Evolutionary conservation across 2,888 invertebrate species (phyloP).

Genomic region (Epirrhoe alternata): DNA sequence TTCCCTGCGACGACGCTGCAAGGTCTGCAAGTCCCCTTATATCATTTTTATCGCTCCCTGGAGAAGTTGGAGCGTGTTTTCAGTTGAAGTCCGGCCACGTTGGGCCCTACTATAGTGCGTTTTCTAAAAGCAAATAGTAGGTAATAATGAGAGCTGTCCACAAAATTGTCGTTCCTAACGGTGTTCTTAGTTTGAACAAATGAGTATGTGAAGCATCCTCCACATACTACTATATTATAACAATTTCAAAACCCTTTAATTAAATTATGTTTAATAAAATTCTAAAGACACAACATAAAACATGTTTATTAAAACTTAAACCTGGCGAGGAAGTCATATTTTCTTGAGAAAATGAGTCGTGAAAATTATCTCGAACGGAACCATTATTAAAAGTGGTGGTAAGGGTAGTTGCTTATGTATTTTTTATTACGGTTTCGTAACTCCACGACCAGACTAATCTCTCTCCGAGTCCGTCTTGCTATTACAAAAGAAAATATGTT

Average conservation of each 20-base stretch:
- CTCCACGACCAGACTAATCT: slow-evolving; percentile 59
- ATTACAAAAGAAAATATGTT: slow-evolving; percentile 35
- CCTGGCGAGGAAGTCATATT: not conserved
- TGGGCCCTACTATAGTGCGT: slow-evolving; percentile 32
- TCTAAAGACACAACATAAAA: not conserved
- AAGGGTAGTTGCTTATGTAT: slow-evolving; percentile 62
- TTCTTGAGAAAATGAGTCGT: not conserved
- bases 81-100: slow-evolving; percentile 61
- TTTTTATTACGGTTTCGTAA: slow-evolving; percentile 67
- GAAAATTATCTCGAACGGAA: not conserved
- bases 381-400: slow-evolving; percentile 6
- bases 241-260: too few species aligned
- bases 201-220: not conserved
- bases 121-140: not conserved
- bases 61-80: slow-evolving; percentile 60
- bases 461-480: slow-evolving; percentile 28
- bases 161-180: not conserved
- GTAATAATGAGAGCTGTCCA: not conserved
- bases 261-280: not conserved
- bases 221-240: not conserved
- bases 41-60: slow-evolving; percentile 74
- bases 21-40: slow-evolving; percentile 52
- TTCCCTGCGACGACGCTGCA: slow-evolving; percentile 61
- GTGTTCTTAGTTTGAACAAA: not conserved
- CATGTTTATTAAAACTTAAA: not conserved